A percentile compares a stretch with the other conserved stretches of the same genome.
phyloP scores from a whole-genome alignment of 2,888 invertebrate genomes.

The Pyralis farinalis region DNA sequence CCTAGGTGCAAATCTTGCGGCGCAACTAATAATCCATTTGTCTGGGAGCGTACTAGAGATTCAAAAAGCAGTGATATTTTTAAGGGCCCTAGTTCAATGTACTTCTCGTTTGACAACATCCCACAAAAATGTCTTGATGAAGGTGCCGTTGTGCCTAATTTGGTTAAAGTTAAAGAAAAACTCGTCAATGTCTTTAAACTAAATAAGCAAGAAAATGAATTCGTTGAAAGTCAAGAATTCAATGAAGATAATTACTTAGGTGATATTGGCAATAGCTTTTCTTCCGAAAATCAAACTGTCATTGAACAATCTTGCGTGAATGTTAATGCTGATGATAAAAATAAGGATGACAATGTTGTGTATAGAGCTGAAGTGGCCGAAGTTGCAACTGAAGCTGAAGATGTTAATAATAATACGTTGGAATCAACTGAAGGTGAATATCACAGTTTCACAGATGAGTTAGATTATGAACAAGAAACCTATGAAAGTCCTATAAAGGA shows the following conservation, averaged over 20 bases:
- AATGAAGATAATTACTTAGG: conserved; percentile 66
- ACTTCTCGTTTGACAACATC: conserved; percentile 54
- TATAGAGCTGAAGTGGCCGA: conserved; percentile 32
- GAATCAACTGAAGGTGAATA: conserved; percentile 66
- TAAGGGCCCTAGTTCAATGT: conserved; percentile 28
- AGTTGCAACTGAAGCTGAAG: conserved; percentile 24
- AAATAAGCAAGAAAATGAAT: conserved; percentile 40
- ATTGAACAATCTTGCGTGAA: conserved; percentile 30
- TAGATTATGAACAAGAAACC: conserved; percentile 51
- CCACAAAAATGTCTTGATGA: conserved; percentile 44
- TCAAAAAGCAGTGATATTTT: conserved; percentile 19
- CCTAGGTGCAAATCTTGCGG: conserved; percentile 59
- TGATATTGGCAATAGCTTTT: conserved; percentile 52
- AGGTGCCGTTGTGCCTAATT: conserved; percentile 17
- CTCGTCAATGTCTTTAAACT: conserved; percentile 45
- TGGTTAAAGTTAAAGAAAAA: conserved; percentile 45
- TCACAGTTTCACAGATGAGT: conserved; percentile 65
- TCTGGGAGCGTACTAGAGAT: conserved; percentile 37
- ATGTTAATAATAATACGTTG: conserved; percentile 30
- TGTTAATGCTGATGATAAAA: conserved; percentile 11
- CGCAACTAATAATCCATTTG: conserved; percentile 38
- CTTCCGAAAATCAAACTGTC: conserved; percentile 51
- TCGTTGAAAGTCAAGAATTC: conserved; percentile 69
- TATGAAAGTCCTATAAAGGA: conserved; percentile 72
- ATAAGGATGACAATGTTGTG: conserved; percentile 13